Evolutionary conservation across 2,113 vertebrate genomes (phyloP).

Genomic region (Xenus cinereus): DNA sequence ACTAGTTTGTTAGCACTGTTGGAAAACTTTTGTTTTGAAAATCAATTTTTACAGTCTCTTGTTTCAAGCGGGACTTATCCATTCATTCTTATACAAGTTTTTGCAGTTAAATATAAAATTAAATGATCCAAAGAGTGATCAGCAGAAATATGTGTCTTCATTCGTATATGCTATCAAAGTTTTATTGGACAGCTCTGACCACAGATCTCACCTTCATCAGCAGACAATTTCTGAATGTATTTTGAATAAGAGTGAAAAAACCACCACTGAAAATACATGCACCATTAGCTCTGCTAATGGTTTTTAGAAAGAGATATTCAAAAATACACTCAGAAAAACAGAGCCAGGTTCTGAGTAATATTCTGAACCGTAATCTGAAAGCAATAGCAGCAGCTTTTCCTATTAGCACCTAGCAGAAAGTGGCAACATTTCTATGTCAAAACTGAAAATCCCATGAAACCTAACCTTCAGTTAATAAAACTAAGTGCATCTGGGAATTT

Average conservation of each 20-base stretch:
- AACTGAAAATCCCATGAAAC: background rate
- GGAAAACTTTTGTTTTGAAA: background rate
- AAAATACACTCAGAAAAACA: conserved; percentile 22
- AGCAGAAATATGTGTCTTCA: background rate
- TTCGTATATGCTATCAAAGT: background rate
- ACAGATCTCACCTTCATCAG: background rate
- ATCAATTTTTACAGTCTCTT: background rate
- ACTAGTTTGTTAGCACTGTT: background rate
- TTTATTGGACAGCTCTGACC: background rate
- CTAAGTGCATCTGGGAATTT: background rate
- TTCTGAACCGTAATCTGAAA: background rate
- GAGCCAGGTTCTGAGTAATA: background rate
- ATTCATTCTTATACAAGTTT: background rate
- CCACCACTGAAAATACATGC: background rate
- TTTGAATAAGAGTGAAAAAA: background rate
- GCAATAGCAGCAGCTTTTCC: background rate
- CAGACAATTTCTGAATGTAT: background rate
- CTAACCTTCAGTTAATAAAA: background rate
- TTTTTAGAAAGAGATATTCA: conserved; percentile 33
- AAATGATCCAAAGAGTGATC: background rate
- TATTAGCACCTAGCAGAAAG: background rate
- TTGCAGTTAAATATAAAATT: background rate
- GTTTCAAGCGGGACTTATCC: background rate
- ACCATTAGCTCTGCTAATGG: conserved; percentile 39
- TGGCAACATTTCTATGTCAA: background rate